Percentiles rank a stretch among this genome's conserved stretches.
phyloP scores from a whole-genome alignment of 2,113 vertebrate species.

The Chitala chitala region DNA sequence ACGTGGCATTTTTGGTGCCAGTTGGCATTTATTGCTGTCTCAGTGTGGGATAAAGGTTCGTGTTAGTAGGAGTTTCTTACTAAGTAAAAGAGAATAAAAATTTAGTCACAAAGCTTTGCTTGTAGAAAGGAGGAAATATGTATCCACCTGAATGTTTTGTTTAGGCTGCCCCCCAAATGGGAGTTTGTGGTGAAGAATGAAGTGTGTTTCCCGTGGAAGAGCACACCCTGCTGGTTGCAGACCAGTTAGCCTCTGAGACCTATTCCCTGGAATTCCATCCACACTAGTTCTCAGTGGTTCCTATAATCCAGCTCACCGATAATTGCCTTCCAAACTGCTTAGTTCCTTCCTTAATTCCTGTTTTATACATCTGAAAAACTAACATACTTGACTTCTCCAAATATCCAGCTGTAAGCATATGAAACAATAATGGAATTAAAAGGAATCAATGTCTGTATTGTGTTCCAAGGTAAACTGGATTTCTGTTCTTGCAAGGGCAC shows the following conservation, averaged over 20 bases:
- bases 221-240: not conserved
- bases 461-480: not conserved
- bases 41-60: not conserved
- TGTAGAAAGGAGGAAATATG: not conserved
- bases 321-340: not conserved
- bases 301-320: not conserved
- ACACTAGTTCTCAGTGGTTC: not conserved
- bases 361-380: not conserved
- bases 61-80: too few relatives aligned
- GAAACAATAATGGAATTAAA: conserved; percentile 4
- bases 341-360: not conserved
- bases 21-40: not conserved
- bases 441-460: not conserved
- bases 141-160: not conserved
- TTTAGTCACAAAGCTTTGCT: not conserved
- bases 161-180: not conserved
- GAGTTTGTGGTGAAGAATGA: not conserved
- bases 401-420: too few relatives aligned
- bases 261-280: not conserved
- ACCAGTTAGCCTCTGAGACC: not conserved
- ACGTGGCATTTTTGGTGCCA: not conserved
- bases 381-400: not conserved
- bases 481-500: not conserved
- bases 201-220: not conserved
- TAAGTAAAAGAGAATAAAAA: not conserved